Evolutionary conservation across 2,797 vertebrate species (phyloP).

Genomic region (Heteromormyrus szaboi): DNA sequence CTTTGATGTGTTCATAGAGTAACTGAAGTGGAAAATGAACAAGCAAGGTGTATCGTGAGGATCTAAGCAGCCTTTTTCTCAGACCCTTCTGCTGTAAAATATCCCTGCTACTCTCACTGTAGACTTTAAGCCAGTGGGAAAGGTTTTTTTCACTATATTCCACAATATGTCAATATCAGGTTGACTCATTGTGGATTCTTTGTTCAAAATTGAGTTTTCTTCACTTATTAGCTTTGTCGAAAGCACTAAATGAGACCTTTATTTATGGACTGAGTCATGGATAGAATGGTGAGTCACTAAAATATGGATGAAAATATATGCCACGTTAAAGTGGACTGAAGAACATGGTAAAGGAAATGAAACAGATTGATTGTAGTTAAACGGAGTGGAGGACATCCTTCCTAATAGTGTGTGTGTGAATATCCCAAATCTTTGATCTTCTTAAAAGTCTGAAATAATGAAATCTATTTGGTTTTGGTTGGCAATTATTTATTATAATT

Average conservation of each 20-base stretch:
- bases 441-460: background rate
- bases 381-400: background rate
- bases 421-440: background rate
- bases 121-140: background rate
- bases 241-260: background rate
- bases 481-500: background rate
- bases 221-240: background rate
- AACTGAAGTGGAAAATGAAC: background rate
- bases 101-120: background rate
- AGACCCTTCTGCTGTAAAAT: background rate
- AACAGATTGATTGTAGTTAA: background rate
- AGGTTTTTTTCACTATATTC: background rate
- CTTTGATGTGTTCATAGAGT: background rate
- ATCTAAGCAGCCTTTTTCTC: background rate
- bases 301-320: background rate
- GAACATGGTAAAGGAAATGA: background rate
- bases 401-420: background rate
- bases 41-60: background rate
- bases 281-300: background rate
- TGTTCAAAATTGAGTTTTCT: conserved; percentile 1
- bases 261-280: background rate
- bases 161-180: background rate
- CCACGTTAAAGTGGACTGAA: background rate
- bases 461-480: background rate
- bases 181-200: conserved; percentile 4